Evolutionary conservation across 2,888 invertebrate species (phyloP).

Genomic region (Thymelicus lineola): DNA sequence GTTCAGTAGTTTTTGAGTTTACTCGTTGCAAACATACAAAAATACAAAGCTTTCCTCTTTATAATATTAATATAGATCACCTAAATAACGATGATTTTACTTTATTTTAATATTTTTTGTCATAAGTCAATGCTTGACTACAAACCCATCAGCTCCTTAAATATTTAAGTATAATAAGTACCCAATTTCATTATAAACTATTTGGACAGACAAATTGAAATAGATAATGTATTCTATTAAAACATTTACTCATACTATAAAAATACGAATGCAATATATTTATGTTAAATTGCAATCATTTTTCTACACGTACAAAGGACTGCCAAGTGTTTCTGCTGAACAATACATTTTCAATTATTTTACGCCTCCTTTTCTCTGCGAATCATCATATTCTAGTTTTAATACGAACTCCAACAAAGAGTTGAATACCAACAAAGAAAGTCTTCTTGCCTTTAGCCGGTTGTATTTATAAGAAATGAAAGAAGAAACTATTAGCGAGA

Average conservation of each 20-base stretch:
- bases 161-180: no score
- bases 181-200: background rate
- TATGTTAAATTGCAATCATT: constrained; percentile 7
- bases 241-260: background rate
- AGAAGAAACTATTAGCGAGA: constrained; percentile 40
- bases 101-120: no score
- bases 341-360: constrained; percentile 31
- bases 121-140: no score
- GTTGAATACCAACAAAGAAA: constrained; percentile 43
- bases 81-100: no score
- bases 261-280: background rate
- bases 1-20: no score
- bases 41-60: no score
- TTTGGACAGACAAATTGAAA: background rate
- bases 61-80: no score
- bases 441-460: constrained; percentile 27
- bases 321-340: constrained; percentile 7
- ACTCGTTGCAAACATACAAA: no score
- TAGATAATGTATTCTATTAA: no score
- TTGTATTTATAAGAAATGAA: constrained; percentile 52
- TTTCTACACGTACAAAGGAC: constrained; percentile 1
- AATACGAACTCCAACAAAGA: constrained; percentile 47
- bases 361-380: constrained; percentile 20
- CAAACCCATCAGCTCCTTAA: no score
- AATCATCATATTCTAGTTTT: constrained; percentile 45